Evolutionary conservation across 1,140 invertebrate species (phyloP).

Genomic region (Drosophila hydei): DNA sequence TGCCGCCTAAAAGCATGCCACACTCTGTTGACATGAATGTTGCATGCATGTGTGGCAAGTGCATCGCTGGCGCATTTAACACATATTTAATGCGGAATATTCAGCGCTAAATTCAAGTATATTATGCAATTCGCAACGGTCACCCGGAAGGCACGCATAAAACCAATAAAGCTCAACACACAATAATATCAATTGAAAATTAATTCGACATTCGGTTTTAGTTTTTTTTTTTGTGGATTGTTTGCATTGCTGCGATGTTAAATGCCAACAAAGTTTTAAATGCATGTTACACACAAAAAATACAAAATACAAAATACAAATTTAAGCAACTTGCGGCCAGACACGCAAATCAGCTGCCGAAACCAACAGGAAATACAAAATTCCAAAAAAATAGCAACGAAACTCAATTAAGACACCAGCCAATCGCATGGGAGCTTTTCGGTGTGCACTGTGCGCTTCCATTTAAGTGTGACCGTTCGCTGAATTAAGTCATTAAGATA

Average conservation of each 20-base stretch:
- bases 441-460: no score
- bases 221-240: background rate
- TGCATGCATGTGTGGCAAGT: background rate
- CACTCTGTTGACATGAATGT: background rate
- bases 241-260: conserved; percentile 51
- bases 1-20: conserved; percentile 40
- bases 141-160: conserved; percentile 57
- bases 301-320: conserved; percentile 18
- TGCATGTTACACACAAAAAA: conserved; percentile 10
- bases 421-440: background rate
- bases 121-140: conserved; percentile 36
- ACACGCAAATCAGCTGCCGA: conserved; percentile 41
- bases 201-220: background rate
- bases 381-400: conserved; percentile 7
- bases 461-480: background rate
- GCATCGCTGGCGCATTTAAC: conserved; percentile 1
- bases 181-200: conserved; percentile 52
- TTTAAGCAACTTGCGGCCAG: conserved; percentile 13
- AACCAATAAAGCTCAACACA: conserved; percentile 43
- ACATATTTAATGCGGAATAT: conserved; percentile 43
- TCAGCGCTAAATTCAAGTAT: background rate
- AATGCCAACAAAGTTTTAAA: conserved; percentile 33
- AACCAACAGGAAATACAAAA: conserved; percentile 25
- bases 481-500: no score
- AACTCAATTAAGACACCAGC: conserved; percentile 35